Evolutionary conservation across 2,113 vertebrate genomes (phyloP).

Genomic region (Gopherus evgoodei): DNA sequence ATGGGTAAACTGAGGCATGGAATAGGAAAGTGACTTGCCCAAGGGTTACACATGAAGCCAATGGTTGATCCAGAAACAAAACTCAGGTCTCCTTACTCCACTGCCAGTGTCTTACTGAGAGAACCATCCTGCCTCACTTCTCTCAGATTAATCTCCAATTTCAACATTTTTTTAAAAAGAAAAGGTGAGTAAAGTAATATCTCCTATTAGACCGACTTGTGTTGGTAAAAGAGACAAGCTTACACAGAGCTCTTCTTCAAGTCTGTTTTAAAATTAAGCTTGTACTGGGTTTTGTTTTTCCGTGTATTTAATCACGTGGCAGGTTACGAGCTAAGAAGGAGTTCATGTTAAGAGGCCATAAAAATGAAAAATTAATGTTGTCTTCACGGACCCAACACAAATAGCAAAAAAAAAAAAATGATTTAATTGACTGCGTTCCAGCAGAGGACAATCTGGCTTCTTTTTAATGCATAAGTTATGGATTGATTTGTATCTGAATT

Average conservation of each 20-base stretch:
- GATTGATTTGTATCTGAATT: conserved; percentile 63
- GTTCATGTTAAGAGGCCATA: conserved; percentile 47
- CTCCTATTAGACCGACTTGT: neutral
- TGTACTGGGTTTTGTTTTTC: conserved; percentile 42
- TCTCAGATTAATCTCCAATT: neutral
- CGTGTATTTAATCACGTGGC: conserved; percentile 42
- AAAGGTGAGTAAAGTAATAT: neutral
- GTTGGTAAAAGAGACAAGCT: neutral
- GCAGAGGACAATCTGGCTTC: conserved; percentile 48
- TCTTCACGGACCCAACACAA: conserved; percentile 2
- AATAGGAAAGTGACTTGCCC: accelerated
- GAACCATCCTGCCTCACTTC: neutral
- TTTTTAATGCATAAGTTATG: conserved; percentile 2
- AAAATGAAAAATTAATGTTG: conserved; percentile 53
- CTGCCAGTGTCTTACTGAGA: neutral
- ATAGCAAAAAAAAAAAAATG: neutral
- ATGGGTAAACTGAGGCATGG: accelerated
- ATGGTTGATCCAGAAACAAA: neutral
- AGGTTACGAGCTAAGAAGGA: conserved; percentile 50
- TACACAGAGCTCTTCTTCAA: neutral
- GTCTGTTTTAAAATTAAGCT: conserved; percentile 55
- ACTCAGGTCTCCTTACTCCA: neutral
- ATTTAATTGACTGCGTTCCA: conserved; percentile 36
- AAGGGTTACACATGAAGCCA: neutral
- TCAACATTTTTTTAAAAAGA: conserved; percentile 3